Evolutionary conservation across 2,888 invertebrate genomes (phyloP), one percentile per base, ranked within the genome.

Genomic region (Pristionchus maxplancki): DNA sequence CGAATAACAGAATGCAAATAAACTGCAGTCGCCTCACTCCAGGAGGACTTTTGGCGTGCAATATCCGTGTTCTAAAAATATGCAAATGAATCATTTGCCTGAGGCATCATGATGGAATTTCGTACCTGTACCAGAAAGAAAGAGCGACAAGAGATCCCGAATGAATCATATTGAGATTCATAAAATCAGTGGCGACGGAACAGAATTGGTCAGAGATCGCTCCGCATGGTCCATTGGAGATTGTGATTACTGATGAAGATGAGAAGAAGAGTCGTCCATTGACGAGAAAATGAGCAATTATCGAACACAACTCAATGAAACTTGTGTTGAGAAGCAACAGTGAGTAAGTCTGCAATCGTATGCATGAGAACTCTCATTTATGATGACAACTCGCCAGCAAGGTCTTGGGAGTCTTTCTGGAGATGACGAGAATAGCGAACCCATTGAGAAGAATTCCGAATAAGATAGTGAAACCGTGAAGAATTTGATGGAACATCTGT

Each of bases 161-260:
- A 34, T 78, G 78, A 28, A 78, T 78, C 78, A 78, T 78, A 20
- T 78, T 78, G 1, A 78, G 11, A 17, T 78, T 44, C 78, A 78
- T 40, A 28, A 78, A 44, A n/a, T 20, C 78, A n/a, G 44, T 78
- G n/a, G 37, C n/a, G 8, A 24, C 28, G 0, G 44, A n/a, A 28
- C 78, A 78, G 13, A 78, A 28, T 0, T n/a, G 0, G 44, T 78
- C 28, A 9, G 78, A 78, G n/a, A 78, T 78, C 11, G 28, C 6
- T 5, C 4, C 13, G 11, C 78, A 78, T 15, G 78, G 44, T 9
- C 78, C 44, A 48, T 48, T 44, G n/a, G 78, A 44, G 3, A 78
- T 48, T 8, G 20, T 28, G n/a, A 44, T n/a, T 4, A 78, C 15
- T 0, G 44, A 0, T 1, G 13, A 3, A 9, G 44, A 48, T 6